Percentiles rank a stretch among this genome's conserved stretches.
Conservation (phyloP, 2,797 vertebrate genomes). For the Typhlichthys subterraneus region DNA sequence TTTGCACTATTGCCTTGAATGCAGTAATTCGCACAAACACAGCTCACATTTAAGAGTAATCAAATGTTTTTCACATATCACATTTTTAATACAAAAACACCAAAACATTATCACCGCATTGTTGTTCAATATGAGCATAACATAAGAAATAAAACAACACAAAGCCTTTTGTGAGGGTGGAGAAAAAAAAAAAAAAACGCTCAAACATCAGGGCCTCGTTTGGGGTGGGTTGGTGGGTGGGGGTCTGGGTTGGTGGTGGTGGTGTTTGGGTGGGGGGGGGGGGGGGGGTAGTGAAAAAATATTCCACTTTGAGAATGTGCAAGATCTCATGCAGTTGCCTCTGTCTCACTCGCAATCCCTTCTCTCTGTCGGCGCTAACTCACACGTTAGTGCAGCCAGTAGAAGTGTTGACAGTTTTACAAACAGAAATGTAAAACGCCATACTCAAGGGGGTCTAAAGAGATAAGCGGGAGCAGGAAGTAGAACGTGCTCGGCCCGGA, state of each 20-base stretch:
- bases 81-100: background rate
- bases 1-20: too few species aligned
- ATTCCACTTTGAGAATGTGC: conserved; percentile 78
- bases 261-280: conserved; percentile 16
- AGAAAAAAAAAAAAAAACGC: conserved; percentile 17
- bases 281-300: conserved; percentile 60
- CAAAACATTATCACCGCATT: background rate
- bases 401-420: conserved; percentile 84
- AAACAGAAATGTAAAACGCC: conserved; percentile 83
- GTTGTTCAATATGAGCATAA: background rate
- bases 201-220: conserved; percentile 38
- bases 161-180: conserved; percentile 12
- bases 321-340: conserved; percentile 80
- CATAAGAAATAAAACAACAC: background rate
- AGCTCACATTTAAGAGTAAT: too few species aligned
- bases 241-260: background rate
- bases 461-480: conserved; percentile 70
- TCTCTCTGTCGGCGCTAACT: conserved; percentile 81
- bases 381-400: conserved; percentile 82
- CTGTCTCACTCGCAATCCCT: conserved; percentile 76
- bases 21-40: too few species aligned
- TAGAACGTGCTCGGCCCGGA: conserved; percentile 52
- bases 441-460: conserved; percentile 74
- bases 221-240: conserved; percentile 31
- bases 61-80: background rate